Conservation (phyloP, 1,140 invertebrate species). For the Musca vetustissima region DNA sequence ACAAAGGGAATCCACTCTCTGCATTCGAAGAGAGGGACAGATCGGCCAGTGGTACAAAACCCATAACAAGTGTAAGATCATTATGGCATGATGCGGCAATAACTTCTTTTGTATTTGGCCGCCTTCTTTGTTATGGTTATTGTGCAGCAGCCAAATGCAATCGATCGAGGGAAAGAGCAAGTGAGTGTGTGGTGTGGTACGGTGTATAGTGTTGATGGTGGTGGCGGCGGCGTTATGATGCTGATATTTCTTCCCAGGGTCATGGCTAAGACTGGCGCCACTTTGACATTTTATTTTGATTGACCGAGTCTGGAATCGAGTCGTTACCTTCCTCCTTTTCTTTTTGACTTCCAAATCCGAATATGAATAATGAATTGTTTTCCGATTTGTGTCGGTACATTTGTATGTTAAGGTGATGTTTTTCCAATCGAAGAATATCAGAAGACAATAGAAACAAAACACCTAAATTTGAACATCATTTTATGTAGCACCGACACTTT, state of each 20-base stretch:
- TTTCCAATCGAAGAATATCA: no score
- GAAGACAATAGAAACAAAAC: no score
- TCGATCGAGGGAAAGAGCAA: background rate
- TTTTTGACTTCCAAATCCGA: background rate
- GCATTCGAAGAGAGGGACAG: no score
- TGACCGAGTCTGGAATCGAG: slow-evolving; percentile 15
- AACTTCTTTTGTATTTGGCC: no score
- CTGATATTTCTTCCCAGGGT: slow-evolving; percentile 3
- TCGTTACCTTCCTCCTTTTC: slow-evolving; percentile 10
- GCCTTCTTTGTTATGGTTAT: no score
- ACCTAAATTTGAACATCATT: no score
- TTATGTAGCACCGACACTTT: no score
- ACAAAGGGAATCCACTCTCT: no score
- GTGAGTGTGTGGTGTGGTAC: background rate
- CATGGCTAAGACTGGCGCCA: slow-evolving; percentile 5
- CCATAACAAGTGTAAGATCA: no score
- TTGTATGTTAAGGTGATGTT: background rate
- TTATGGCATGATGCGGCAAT: no score
- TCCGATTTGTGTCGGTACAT: slow-evolving; percentile 21
- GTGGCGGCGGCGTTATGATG: background rate
- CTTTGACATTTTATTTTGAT: slow-evolving; percentile 18
- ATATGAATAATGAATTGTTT: slow-evolving; percentile 23
- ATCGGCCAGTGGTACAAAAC: no score
- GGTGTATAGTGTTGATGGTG: no score
- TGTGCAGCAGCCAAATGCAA: background rate